phyloP scores from a whole-genome alignment of 2,113 vertebrate species.

The Misgurnus mizolepis region DNA sequence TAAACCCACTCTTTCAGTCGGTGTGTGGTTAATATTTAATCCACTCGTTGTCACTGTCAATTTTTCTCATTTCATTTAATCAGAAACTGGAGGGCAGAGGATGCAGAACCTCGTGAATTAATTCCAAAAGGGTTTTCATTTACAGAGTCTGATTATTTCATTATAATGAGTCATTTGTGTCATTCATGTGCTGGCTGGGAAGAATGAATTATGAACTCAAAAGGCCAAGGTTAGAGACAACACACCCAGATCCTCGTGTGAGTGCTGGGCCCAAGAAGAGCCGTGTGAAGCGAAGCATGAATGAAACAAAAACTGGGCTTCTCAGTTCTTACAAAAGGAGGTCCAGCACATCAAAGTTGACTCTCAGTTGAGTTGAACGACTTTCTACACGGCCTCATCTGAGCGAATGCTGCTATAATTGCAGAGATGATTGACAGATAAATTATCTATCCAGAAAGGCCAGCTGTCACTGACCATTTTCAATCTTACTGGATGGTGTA shows the following conservation, averaged over 20 bases:
- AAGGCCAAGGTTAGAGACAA: constrained; percentile 14
- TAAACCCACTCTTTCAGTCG: constrained; percentile 7
- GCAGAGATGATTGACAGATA: constrained; percentile 38
- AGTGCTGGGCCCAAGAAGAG: not conserved
- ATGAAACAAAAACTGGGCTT: not conserved
- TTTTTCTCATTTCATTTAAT: constrained; percentile 52
- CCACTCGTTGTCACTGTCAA: constrained; percentile 50
- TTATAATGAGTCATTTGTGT: constrained; percentile 49
- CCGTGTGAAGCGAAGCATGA: not conserved
- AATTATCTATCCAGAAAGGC: constrained; percentile 42
- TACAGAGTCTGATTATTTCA: constrained; percentile 54
- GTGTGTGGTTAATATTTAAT: constrained; percentile 52
- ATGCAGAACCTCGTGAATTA: constrained; percentile 36
- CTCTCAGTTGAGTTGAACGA: not conserved
- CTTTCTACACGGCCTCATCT: not conserved
- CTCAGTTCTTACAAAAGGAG: not conserved
- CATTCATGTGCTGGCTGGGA: constrained; percentile 30
- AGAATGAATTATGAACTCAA: constrained; percentile 47
- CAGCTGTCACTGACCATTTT: constrained; percentile 40
- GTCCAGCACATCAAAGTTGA: not conserved
- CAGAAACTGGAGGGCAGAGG: constrained; percentile 34
- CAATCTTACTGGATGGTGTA: constrained; percentile 35
- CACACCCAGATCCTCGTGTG: not conserved
- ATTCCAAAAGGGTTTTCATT: constrained; percentile 47
- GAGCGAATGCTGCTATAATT: constrained; percentile 31